These are phyloP conservation scores for Leptothorax acervorum DNA, from an alignment of 2,888 invertebrate species.

Conservation along the genomic window DNA sequence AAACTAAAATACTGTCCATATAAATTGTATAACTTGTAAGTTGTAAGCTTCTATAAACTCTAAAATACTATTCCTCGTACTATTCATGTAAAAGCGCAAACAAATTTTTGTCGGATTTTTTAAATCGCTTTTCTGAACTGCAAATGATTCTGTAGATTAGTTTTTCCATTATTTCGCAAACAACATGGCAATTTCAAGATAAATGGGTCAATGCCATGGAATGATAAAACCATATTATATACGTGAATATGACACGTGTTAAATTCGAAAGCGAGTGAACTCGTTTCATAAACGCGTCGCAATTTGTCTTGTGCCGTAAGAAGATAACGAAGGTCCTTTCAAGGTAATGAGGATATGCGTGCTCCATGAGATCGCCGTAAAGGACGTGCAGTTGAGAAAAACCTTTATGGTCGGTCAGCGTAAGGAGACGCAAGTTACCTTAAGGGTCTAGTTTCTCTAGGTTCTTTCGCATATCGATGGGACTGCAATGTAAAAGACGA, in stretches of 20 bases:
- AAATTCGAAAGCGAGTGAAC: constrained; percentile 52
- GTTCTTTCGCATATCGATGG: constrained; percentile 46
- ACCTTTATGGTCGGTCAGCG: constrained; percentile 32
- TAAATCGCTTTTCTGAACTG: not conserved
- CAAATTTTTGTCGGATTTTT: not conserved
- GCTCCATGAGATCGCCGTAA: not conserved
- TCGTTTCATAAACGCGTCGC: constrained; percentile 33
- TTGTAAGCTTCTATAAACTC: no score
- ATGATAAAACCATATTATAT: not conserved
- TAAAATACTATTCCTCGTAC: no score
- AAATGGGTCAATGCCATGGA: not conserved
- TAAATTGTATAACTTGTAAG: not conserved
- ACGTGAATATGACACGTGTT: not conserved
- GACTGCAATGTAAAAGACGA: constrained; percentile 37
- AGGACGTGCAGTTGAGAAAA: constrained; percentile 30
- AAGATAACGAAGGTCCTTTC: constrained; percentile 52
- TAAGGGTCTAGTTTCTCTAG: constrained; percentile 57
- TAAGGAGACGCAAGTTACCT: constrained; percentile 55
- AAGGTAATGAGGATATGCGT: constrained; percentile 20
- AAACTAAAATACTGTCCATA: not conserved
- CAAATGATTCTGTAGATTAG: not conserved
- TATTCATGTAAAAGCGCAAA: not conserved
- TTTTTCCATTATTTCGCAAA: not conserved
- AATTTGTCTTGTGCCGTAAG: constrained; percentile 62
- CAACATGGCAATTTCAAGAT: not conserved